phyloP scores from a whole-genome alignment of 2,888 invertebrate genomes.

The Sinopyrophorus schimmeli region DNA sequence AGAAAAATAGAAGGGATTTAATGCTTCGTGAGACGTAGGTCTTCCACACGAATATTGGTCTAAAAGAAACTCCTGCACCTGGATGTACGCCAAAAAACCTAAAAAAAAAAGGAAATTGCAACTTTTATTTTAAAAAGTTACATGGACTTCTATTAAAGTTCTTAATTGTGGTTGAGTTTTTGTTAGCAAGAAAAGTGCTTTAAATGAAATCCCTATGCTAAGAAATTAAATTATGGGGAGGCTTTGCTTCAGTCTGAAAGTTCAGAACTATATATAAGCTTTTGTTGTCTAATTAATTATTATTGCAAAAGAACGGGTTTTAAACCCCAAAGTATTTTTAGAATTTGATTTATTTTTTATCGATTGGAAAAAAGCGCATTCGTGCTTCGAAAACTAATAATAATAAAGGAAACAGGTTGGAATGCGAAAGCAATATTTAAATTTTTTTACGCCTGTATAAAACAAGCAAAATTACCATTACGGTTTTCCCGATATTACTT shows the following conservation, averaged over 20 bases:
- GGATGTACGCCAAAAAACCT: constrained; percentile 10
- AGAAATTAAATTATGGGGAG: constrained; percentile 18
- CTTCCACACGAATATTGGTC: too few species aligned
- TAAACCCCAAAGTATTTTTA: too few species aligned
- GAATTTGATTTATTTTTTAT: too few species aligned
- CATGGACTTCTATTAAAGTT: constrained; percentile 10
- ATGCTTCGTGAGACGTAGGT: too few species aligned
- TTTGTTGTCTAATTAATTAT: constrained; percentile 5
- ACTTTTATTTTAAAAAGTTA: constrained; percentile 14
- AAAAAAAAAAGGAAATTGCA: constrained; percentile 1
- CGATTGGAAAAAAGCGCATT: too few species aligned
- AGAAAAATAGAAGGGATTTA: too few species aligned
- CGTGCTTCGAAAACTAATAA: too few species aligned
- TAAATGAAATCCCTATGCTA: constrained; percentile 18
- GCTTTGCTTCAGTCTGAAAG: constrained; percentile 7
- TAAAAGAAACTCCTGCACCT: constrained; percentile 11
- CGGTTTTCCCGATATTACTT: constrained; percentile 14
- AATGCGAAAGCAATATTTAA: constrained; percentile 3
- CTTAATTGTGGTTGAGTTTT: constrained; percentile 17
- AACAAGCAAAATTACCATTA: constrained; percentile 10
- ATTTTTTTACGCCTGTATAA: constrained; percentile 9
- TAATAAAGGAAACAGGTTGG: too few species aligned
- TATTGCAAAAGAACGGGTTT: not conserved
- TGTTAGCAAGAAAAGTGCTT: constrained; percentile 15
- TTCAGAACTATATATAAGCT: constrained; percentile 5